Conservation (phyloP, 2,888 invertebrate genomes). For the Ecliptopera silaceata region DNA sequence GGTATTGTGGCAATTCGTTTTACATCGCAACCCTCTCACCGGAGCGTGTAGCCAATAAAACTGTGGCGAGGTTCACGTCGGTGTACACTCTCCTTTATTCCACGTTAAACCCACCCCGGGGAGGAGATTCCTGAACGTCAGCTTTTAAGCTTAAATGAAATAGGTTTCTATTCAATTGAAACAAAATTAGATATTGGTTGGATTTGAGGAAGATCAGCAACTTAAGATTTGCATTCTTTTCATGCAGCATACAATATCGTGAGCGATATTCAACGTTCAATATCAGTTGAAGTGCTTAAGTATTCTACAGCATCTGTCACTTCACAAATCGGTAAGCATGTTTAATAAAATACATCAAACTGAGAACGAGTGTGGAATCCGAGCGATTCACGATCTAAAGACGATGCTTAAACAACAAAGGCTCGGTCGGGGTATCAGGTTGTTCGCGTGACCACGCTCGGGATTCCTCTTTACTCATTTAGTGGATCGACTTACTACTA, state of each 20-base stretch:
- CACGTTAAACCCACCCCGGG: slow-evolving; percentile 42
- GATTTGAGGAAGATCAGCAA: slow-evolving; percentile 14
- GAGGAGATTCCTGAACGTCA: slow-evolving; percentile 36
- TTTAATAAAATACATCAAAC: slow-evolving; percentile 50
- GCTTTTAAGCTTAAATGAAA: slow-evolving; percentile 30
- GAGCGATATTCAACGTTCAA: not conserved
- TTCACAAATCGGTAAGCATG: slow-evolving; percentile 25
- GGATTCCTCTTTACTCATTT: slow-evolving; percentile 65
- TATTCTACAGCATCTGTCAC: slow-evolving; percentile 11
- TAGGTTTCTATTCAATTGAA: slow-evolving; percentile 32
- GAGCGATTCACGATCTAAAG: slow-evolving; percentile 59
- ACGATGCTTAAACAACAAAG: slow-evolving; percentile 55
- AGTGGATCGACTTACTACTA: slow-evolving; percentile 68
- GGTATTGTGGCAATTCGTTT: slow-evolving; percentile 43
- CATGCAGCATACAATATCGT: not conserved
- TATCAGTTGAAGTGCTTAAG: slow-evolving; percentile 1
- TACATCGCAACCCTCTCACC: slow-evolving; percentile 48
- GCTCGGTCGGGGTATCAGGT: slow-evolving; percentile 62
- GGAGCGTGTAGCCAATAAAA: slow-evolving; percentile 50
- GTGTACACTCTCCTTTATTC: slow-evolving; percentile 45
- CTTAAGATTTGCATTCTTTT: slow-evolving; percentile 6
- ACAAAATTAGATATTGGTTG: slow-evolving; percentile 26
- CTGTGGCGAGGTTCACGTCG: slow-evolving; percentile 37
- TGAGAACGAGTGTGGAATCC: slow-evolving; percentile 58
- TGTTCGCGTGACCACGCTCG: slow-evolving; percentile 70